phyloP scores from a whole-genome alignment of 2,888 invertebrate genomes.

The Sepioteuthis lessoniana region DNA sequence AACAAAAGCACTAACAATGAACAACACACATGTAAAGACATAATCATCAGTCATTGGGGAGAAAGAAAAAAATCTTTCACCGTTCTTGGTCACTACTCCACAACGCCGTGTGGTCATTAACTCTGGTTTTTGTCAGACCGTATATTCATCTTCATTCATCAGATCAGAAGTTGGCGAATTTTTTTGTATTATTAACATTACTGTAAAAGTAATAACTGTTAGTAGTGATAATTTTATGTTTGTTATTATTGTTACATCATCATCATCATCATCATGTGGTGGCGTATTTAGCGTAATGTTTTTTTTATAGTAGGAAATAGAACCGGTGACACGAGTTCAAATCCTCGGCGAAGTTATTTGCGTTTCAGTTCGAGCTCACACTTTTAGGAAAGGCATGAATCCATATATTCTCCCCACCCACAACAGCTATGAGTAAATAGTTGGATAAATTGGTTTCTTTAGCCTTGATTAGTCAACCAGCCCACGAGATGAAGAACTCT shows the following conservation, averaged over 20 bases:
- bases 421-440: no score
- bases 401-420: no score
- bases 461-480: no score
- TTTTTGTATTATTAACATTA: not conserved
- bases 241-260: not conserved
- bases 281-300: no score
- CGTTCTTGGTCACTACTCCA: not conserved
- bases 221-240: not conserved
- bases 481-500: no score
- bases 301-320: no score
- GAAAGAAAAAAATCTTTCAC: not conserved
- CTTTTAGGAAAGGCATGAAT: no score
- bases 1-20: not conserved
- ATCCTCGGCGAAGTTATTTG: no score
- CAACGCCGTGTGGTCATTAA: not conserved
- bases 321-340: no score
- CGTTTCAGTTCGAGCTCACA: no score
- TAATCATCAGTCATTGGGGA: constrained; percentile 33
- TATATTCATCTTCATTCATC: not conserved
- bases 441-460: no score
- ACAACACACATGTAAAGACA: constrained; percentile 7
- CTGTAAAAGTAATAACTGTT: not conserved
- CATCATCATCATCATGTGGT: not conserved
- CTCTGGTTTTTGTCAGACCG: not conserved
- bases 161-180: not conserved